phyloP scores from a whole-genome alignment of 2,113 vertebrate species.

The Pycnonotus jocosus region DNA sequence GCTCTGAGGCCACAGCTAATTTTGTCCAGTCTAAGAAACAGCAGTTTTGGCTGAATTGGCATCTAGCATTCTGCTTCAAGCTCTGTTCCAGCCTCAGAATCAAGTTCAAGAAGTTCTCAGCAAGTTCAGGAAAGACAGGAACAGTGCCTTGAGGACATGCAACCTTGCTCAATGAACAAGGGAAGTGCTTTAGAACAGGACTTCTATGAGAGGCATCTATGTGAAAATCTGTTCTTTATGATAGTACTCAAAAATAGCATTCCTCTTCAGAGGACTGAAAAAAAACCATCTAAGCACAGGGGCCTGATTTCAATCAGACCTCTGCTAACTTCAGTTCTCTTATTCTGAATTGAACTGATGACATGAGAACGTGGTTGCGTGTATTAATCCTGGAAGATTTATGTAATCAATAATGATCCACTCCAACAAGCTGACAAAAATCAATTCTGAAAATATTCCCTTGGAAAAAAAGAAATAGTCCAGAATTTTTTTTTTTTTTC shows the following conservation, averaged over 20 bases:
- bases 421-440: not conserved
- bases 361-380: not conserved
- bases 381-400: not conserved
- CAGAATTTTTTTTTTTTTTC: slow-evolving; percentile 38
- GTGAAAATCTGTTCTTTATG: not conserved
- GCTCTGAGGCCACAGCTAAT: not conserved
- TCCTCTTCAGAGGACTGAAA: not conserved
- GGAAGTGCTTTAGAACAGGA: not conserved
- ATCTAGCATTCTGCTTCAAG: not conserved
- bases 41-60: not conserved
- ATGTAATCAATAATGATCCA: not conserved
- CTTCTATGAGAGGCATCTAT: not conserved
- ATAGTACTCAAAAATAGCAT: not conserved
- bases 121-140: not conserved
- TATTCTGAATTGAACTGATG: not conserved
- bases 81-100: not conserved
- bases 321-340: not conserved
- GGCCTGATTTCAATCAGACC: not conserved
- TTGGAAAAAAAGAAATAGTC: not conserved
- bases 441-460: not conserved
- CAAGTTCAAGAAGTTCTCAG: not conserved
- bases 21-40: not conserved
- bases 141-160: not conserved
- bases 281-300: not conserved
- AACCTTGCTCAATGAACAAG: not conserved